A percentile compares a stretch with the other conserved stretches of the same genome.
Evolutionary conservation across 1,140 invertebrate species (phyloP).

Genomic region (Manduca sexta): DNA sequence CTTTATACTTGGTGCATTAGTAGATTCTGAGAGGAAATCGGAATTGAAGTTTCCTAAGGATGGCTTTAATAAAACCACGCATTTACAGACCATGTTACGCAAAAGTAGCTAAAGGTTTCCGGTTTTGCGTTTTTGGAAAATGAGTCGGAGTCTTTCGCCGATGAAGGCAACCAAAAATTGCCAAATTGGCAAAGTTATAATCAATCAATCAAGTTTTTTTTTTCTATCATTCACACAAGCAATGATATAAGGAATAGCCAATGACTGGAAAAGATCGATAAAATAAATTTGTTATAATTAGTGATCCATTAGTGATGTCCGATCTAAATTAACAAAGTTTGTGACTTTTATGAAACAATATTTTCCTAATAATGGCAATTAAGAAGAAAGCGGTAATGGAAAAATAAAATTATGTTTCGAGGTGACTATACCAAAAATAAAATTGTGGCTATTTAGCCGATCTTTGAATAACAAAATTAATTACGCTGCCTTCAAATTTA

Average conservation of each 20-base stretch:
- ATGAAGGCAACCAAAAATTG: no score
- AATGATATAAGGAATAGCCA: neutral
- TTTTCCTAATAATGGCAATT: slow-evolving; percentile 23
- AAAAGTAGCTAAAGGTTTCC: no score
- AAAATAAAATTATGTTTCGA: slow-evolving; percentile 22
- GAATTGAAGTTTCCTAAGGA: no score
- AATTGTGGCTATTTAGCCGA: slow-evolving; percentile 4
- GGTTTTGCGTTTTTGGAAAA: no score
- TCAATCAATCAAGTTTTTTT: no score
- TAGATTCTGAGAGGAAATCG: no score
- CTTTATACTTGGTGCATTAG: no score
- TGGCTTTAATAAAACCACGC: no score
- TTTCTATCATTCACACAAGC: no score
- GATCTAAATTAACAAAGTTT: slow-evolving; percentile 17
- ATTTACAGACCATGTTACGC: no score
- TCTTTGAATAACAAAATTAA: slow-evolving; percentile 1
- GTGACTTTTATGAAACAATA: slow-evolving; percentile 13
- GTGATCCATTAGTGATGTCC: slow-evolving; percentile 19
- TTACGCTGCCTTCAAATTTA: neutral
- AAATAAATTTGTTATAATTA: slow-evolving; percentile 13
- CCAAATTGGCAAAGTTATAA: no score
- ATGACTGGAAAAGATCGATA: neutral
- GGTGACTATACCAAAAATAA: slow-evolving; percentile 14
- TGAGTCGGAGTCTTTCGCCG: no score
- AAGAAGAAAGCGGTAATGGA: slow-evolving; percentile 23